Evolutionary conservation across 2,113 vertebrate species (phyloP).

Genomic region (Nycticebus coucang): DNA sequence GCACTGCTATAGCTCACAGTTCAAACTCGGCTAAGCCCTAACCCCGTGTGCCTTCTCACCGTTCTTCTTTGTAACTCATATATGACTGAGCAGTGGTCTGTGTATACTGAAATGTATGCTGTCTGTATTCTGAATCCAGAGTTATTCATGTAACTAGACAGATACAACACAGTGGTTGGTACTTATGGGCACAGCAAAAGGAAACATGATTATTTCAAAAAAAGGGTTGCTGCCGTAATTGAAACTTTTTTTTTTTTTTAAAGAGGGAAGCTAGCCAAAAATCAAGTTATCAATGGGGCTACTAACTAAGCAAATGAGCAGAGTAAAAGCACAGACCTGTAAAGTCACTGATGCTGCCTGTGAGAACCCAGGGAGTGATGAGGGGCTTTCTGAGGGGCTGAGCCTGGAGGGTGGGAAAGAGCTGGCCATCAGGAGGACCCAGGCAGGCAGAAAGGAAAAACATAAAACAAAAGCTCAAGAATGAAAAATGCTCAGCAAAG

Average conservation of each 20-base stretch:
- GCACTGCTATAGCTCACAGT: not conserved
- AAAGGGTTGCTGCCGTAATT: not conserved
- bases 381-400: not conserved
- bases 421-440: not conserved
- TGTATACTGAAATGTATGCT: not conserved
- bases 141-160: not conserved
- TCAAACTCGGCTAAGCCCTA: not conserved
- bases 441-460: not conserved
- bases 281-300: not conserved
- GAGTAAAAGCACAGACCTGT: not conserved
- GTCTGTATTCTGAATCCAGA: not conserved
- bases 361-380: not conserved
- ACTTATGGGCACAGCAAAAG: not conserved
- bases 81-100: no score
- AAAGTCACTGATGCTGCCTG: not conserved
- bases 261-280: not conserved
- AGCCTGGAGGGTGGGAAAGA: not conserved
- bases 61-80: not conserved
- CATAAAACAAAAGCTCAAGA: not conserved
- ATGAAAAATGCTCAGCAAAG: not conserved
- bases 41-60: no score
- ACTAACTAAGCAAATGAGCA: not conserved
- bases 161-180: not conserved
- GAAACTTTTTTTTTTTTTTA: not conserved
- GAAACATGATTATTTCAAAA: not conserved